phyloP scores from a whole-genome alignment of 2,797 vertebrate genomes.

The Huso huso region DNA sequence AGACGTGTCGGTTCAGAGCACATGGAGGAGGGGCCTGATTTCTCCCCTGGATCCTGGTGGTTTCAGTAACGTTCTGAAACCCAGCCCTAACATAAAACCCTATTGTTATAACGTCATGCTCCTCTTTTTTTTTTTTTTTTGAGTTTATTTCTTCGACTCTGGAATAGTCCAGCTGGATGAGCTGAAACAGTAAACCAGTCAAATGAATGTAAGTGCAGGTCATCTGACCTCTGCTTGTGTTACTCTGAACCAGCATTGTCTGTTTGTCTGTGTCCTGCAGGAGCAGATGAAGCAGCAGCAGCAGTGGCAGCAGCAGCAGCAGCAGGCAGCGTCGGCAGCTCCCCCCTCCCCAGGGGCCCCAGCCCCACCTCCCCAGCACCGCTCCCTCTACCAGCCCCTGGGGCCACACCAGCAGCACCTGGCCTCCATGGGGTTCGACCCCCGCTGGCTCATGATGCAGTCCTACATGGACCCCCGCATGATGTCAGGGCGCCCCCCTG shows the following conservation, averaged over 20 bases:
- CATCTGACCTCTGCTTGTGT: neutral
- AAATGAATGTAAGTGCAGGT: neutral
- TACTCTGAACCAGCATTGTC: neutral
- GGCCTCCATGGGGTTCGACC: conserved; percentile 95
- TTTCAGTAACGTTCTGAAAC: too few relatives aligned
- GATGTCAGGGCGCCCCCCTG: conserved; percentile 82
- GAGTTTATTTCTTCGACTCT: too few relatives aligned
- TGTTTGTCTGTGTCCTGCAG: conserved; percentile 39
- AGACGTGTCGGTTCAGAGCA: too few relatives aligned
- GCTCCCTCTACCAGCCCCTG: conserved; percentile 87
- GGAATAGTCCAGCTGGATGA: too few relatives aligned
- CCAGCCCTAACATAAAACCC: too few relatives aligned
- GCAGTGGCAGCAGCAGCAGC: conserved; percentile 59
- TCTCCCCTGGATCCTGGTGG: too few relatives aligned
- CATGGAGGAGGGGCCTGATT: too few relatives aligned
- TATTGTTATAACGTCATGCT: too few relatives aligned
- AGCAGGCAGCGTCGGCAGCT: conserved; percentile 53
- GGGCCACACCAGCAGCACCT: conserved; percentile 86
- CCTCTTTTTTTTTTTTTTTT: too few relatives aligned
- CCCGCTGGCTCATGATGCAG: conserved; percentile 98
- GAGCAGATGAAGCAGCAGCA: conserved; percentile 96
- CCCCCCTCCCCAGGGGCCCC: conserved; percentile 73
- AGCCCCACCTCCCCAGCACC: conserved; percentile 77
- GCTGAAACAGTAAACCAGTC: too few relatives aligned
- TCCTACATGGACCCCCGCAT: conserved; percentile 96